A percentile compares a stretch with the other conserved stretches of the same genome.
Evolutionary conservation across 2,113 vertebrate species (phyloP).

Genomic region (Mustelus asterias): DNA sequence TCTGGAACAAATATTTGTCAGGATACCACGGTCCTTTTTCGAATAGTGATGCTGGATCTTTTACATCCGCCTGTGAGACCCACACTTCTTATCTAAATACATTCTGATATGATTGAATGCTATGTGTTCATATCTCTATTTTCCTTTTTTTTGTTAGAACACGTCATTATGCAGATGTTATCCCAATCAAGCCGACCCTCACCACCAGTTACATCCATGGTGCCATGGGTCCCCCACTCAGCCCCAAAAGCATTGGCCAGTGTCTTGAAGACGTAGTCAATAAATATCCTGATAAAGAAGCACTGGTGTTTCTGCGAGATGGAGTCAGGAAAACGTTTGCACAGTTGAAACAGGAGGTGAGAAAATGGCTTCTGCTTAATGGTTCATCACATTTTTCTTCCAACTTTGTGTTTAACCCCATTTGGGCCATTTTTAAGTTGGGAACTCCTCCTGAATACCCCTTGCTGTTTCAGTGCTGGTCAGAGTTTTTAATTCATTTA

Average conservation of each 20-base stretch:
- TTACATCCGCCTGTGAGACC: neutral
- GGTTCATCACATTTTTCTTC: neutral
- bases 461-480: neutral
- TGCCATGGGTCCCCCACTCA: conserved; percentile 45
- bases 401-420: neutral
- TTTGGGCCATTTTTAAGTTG: neutral
- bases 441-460: neutral
- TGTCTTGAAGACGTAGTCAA: conserved; percentile 56
- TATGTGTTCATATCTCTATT: neutral
- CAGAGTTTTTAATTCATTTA: neutral
- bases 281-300: conserved; percentile 62
- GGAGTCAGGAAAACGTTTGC: conserved; percentile 72
- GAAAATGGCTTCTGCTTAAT: conserved; percentile 40
- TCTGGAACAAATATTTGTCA: neutral
- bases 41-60: neutral
- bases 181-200: conserved; percentile 46
- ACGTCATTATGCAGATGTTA: conserved; percentile 49
- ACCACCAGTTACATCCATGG: conserved; percentile 75
- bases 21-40: neutral
- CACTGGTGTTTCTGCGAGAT: conserved; percentile 58
- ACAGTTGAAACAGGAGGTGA: conserved; percentile 76
- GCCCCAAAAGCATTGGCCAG: conserved; percentile 58
- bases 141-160: conserved; percentile 48
- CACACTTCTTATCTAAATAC: neutral
- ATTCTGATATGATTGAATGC: neutral